Evolutionary conservation across 2,797 vertebrate species (phyloP), one percentile per base, ranked within the genome.

Genomic region (Syndactyla subalaris): DNA sequence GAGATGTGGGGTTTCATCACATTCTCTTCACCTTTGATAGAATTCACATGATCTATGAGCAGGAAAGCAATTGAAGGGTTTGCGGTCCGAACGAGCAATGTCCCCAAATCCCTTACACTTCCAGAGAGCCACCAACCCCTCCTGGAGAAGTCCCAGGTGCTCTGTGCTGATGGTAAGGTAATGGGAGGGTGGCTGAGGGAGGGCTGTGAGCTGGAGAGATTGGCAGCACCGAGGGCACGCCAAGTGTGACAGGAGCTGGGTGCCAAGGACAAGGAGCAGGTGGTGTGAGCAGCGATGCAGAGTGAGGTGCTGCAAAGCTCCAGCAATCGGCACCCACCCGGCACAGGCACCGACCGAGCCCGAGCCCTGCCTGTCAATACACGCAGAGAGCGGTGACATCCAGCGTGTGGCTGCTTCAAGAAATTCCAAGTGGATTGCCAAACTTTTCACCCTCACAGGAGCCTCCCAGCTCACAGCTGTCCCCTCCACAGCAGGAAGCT

Each of bases 401-500:
- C 95, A 71, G 79, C 1, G 3, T 38, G 75, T 7, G 73, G 54
- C 76, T 88, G 93, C 79, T 73, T 59, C 59, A 1, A 79, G 74
- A 67, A 57, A 93, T 80, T 90, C 78, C 49, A 27, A 74, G 63
- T 23, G 70, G 17, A 61, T 83, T 95, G 93, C 85, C 86, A 87
- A 92, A 96, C 45, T 89, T 94, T 74, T 71, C 92, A 76, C 65
- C 88, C 89, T 92, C 93, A 29, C 86, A 80, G 78, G 77, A 96
- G 78, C 41, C 72, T 76, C 63, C 67, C 74, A 91, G 74, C 90
- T 89, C 70, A 62, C 86, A 96, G 92, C 92, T 96, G 95, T 93
- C 94, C 89, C 59, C 84, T 93, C 93, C 39, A 0, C 86, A 93
- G 92, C 84, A 82, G 88, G 92, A 92, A 94, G 62, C 89, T 85